Conservation (phyloP, 2,113 vertebrate genomes). For the Origma solitaria region DNA sequence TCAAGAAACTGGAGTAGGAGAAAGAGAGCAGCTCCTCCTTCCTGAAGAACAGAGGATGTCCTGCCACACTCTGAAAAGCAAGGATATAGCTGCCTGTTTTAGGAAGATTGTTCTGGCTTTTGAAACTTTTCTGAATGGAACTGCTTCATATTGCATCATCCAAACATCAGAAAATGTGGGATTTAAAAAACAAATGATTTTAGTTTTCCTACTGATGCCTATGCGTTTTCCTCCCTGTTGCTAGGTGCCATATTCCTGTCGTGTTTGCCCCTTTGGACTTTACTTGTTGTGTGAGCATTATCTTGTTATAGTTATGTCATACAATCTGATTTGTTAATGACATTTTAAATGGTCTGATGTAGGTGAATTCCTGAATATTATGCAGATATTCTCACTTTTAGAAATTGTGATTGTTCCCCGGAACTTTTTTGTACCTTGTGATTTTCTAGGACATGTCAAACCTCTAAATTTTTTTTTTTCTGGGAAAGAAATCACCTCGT, state of each 20-base stretch:
- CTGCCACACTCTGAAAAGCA: neutral
- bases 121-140: neutral
- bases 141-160: neutral
- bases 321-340: neutral
- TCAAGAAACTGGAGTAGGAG: neutral
- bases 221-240: neutral
- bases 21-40: neutral
- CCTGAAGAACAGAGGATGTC: neutral
- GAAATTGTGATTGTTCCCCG: neutral
- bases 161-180: neutral
- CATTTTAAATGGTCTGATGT: neutral
- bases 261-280: neutral
- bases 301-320: accelerated
- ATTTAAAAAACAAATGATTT: neutral
- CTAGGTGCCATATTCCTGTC: accelerated
- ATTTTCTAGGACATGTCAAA: neutral
- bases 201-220: neutral
- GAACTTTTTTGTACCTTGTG: neutral
- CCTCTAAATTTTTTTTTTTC: neutral
- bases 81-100: neutral
- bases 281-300: accelerated
- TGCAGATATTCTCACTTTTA: neutral
- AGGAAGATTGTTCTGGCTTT: neutral
- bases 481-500: neutral
- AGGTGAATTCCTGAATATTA: neutral